Conservation (phyloP, 2,888 invertebrate genomes). For the Rosalia funebris region DNA sequence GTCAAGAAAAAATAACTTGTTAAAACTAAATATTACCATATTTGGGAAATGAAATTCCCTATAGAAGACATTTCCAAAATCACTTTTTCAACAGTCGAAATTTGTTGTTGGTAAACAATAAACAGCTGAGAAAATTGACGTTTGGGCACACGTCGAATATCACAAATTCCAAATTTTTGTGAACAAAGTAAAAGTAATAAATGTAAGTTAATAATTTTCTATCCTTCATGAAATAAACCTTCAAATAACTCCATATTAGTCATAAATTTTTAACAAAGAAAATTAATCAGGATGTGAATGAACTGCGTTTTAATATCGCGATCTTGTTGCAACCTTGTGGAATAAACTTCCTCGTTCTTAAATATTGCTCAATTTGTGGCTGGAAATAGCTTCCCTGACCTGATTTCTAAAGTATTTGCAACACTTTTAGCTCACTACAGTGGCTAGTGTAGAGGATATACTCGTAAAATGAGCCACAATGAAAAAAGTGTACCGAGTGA, state of each 20-base stretch:
- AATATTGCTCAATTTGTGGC: conserved; percentile 41
- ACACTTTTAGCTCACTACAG: conserved; percentile 32
- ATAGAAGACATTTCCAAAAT: background rate
- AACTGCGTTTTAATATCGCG: conserved; percentile 23
- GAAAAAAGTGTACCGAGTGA: conserved; percentile 42
- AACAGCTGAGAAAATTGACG: conserved; percentile 44
- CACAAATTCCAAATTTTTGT: conserved; percentile 37
- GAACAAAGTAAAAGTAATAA: conserved; percentile 8
- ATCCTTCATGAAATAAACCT: background rate
- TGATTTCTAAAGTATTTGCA: conserved; percentile 39
- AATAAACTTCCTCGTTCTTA: conserved; percentile 31
- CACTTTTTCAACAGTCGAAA: background rate
- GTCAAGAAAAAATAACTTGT: no score
- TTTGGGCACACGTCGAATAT: conserved; percentile 8
- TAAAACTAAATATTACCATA: background rate
- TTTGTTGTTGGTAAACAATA: conserved; percentile 47
- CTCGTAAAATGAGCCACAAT: conserved; percentile 37
- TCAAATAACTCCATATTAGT: conserved; percentile 4
- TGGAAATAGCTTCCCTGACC: conserved; percentile 49
- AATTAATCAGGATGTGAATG: conserved; percentile 13
- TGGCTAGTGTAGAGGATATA: conserved; percentile 13
- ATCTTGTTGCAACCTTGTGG: conserved; percentile 26
- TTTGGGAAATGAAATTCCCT: background rate
- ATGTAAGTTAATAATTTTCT: conserved; percentile 13
- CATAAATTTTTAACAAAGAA: conserved; percentile 27